Base-by-base conservation (phyloP, 2,888 invertebrate species). In the Pedicia rivosa region DNA sequence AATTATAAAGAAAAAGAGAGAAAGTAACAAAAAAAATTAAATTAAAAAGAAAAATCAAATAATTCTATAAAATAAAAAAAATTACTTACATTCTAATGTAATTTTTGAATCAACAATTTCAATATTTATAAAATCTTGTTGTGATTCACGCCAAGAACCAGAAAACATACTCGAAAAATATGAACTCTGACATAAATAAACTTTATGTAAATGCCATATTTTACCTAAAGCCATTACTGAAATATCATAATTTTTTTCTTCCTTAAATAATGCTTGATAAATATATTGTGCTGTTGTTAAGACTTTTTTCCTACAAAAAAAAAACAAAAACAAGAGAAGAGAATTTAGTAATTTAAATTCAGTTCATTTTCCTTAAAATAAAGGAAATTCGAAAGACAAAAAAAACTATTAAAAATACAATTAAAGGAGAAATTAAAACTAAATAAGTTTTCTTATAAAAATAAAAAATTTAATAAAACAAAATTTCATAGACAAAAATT, bases 101-200 rank as follows among this genome's bases (percentile, higher is more conserved):
- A 82, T 76, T 42, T 74, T 68, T 10, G 76, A 72, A 64, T 82
- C 81, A 3, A 72, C 65, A 35, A 81, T 73, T 56, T 77, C 72
- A 36, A 82, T 75, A 38, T 61, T 63, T 26, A 83, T 70, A 41
- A 70, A 64, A 45, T 69, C 67, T 56, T 76, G 70, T 34, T 67
- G 66, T 1, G 76, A 66, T 57, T 83, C 82, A 47, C 68, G 66
- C 82, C 82, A 83, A 3, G 75, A 70, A 4, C 82, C 82, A 48
- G 72, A 76, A 55, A 82, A 82, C 82, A 83, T 82, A 49, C 78
- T 78, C 9, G 72, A 68, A 57, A 83, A 83, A 54, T 82, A 82
- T 1, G 77, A 76, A 50, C 80, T 80, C 68, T 83, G 82, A 47
- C 75, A 75, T 30, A 84, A 64, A 53, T 84, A 84, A 26, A 83